Evolutionary conservation across 2,888 invertebrate genomes (phyloP).

Genomic region (Omphaloscelis lunosa): DNA sequence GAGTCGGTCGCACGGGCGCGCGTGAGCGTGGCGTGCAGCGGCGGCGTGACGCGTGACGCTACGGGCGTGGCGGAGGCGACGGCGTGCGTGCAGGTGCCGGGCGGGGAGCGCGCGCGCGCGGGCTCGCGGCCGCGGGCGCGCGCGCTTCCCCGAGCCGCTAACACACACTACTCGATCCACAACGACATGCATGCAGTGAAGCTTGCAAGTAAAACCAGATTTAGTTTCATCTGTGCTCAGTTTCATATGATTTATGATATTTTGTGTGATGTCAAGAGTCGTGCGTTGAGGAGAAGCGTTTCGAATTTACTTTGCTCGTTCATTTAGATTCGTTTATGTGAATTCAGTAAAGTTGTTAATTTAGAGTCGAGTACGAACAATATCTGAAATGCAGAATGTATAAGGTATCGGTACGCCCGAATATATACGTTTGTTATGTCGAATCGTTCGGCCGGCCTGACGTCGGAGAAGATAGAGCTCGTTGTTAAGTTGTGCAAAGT

Average conservation of each 20-base stretch:
- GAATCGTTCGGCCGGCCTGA: slow-evolving; percentile 79
- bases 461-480: slow-evolving; percentile 81
- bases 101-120: slow-evolving; percentile 63
- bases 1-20: slow-evolving; percentile 72
- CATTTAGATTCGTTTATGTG: slow-evolving; percentile 84
- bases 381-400: slow-evolving; percentile 89
- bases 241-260: slow-evolving; percentile 90
- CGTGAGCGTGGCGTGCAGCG: slow-evolving; percentile 72
- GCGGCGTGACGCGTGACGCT: slow-evolving; percentile 73
- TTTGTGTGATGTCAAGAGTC: slow-evolving; percentile 90
- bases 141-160: slow-evolving; percentile 74
- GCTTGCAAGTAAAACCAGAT: slow-evolving; percentile 91
- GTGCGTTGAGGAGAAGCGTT: slow-evolving; percentile 91
- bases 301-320: slow-evolving; percentile 90
- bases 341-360: slow-evolving; percentile 87
- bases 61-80: slow-evolving; percentile 72
- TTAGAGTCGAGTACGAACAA: slow-evolving; percentile 86
- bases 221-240: slow-evolving; percentile 90
- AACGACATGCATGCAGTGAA: slow-evolving; percentile 90
- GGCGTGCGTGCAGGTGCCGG: slow-evolving; percentile 67
- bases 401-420: slow-evolving; percentile 83
- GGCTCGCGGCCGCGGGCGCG: slow-evolving; percentile 63
- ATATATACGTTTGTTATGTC: slow-evolving; percentile 80
- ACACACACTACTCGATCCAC: slow-evolving; percentile 88
- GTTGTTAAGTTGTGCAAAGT: slow-evolving; percentile 89